A percentile compares a stretch with the other conserved stretches of the same genome.
Evolutionary conservation across 2,888 invertebrate genomes (phyloP).

Genomic region (Apotomis turbidana): DNA sequence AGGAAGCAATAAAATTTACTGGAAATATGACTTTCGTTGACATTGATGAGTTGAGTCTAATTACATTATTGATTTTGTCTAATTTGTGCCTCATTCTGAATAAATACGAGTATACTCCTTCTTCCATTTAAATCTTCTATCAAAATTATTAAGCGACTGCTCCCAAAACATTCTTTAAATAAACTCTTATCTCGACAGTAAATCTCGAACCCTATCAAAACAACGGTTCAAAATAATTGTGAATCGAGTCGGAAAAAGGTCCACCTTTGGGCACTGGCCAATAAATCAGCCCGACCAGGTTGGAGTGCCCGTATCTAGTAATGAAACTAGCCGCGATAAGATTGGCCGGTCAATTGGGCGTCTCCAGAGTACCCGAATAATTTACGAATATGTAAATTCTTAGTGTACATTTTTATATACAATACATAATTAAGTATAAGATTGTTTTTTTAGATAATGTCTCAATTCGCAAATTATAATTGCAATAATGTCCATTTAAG

Average conservation of each 20-base stretch:
- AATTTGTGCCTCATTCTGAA: too few relatives aligned
- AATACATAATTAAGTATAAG: too few relatives aligned
- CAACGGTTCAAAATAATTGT: slow-evolving; percentile 13
- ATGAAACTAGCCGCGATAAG: not conserved
- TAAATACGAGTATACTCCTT: too few relatives aligned
- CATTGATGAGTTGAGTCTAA: too few relatives aligned
- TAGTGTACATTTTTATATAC: too few relatives aligned
- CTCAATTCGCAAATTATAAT: too few relatives aligned
- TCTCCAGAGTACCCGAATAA: not conserved
- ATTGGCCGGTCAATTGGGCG: not conserved
- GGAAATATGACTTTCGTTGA: too few relatives aligned
- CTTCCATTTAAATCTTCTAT: too few relatives aligned
- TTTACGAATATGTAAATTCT: not conserved
- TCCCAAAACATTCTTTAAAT: not conserved
- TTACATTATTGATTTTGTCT: too few relatives aligned
- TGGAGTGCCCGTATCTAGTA: not conserved
- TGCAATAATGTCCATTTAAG: too few relatives aligned
- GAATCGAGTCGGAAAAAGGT: slow-evolving; percentile 9
- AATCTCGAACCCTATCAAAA: slow-evolving; percentile 12
- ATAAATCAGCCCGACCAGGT: not conserved
- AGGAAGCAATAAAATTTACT: not conserved
- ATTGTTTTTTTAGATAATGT: too few relatives aligned
- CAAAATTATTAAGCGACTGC: too few relatives aligned
- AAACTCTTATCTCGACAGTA: not conserved
- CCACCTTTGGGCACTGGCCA: not conserved